These are phyloP conservation scores for Drosophila mayaguana DNA, from an alignment of 2,888 invertebrate species.

Conservation along the genomic window DNA sequence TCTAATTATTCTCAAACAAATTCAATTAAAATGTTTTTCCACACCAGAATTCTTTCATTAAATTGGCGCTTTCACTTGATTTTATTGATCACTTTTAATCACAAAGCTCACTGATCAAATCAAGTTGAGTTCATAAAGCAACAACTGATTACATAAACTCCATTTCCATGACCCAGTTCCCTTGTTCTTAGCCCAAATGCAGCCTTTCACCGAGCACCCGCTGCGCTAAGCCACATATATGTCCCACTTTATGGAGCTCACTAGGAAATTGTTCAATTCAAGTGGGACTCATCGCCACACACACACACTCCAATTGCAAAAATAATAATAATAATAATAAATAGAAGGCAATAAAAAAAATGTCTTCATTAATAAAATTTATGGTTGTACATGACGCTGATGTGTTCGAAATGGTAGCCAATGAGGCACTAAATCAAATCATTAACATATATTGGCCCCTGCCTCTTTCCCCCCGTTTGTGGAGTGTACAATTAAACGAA, in stretches of 20 bases:
- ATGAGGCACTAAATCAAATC: slow-evolving; percentile 57
- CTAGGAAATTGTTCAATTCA: slow-evolving; percentile 41
- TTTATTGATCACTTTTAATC: slow-evolving; percentile 4
- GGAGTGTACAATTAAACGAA: slow-evolving; percentile 43
- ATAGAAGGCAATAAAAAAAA: slow-evolving; percentile 22
- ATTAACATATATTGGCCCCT: slow-evolving; percentile 58
- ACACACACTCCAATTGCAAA: slow-evolving; percentile 21
- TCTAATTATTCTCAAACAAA: not conserved
- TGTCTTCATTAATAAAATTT: slow-evolving; percentile 52
- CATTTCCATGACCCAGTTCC: slow-evolving; percentile 39
- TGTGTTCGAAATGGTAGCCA: slow-evolving; percentile 44
- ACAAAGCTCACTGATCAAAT: not conserved
- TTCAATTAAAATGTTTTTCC: not conserved
- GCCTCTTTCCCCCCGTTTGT: slow-evolving; percentile 5
- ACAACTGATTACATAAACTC: slow-evolving; percentile 1
- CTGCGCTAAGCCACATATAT: slow-evolving; percentile 40
- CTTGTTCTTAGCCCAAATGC: slow-evolving; percentile 7
- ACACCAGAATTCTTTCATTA: not conserved
- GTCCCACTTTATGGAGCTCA: slow-evolving; percentile 30
- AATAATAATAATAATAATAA: slow-evolving; percentile 14
- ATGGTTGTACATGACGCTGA: slow-evolving; percentile 42
- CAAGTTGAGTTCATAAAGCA: not conserved
- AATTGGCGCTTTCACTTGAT: not conserved
- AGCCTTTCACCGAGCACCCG: slow-evolving; percentile 54
- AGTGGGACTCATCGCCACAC: slow-evolving; percentile 49